phyloP scores from a whole-genome alignment of 1,140 invertebrate genomes.

The Pseudomyrmex concolor region DNA sequence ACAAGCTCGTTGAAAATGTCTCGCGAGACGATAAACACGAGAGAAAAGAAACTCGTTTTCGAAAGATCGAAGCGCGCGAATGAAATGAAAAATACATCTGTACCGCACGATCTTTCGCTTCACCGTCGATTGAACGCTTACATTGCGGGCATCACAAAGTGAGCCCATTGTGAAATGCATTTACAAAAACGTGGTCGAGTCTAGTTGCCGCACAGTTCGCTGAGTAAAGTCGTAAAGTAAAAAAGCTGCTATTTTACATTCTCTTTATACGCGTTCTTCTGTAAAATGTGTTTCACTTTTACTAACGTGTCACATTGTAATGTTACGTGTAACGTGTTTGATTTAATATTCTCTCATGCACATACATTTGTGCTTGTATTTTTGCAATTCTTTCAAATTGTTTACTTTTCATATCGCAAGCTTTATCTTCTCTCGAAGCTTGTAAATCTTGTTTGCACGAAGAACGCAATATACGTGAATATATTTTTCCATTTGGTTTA shows the following conservation, averaged over 20 bases:
- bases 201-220: neutral
- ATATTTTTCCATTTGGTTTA: slow-evolving; percentile 5
- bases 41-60: slow-evolving; percentile 36
- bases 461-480: neutral
- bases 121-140: slow-evolving; percentile 11
- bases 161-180: slow-evolving; percentile 6
- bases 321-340: too few species aligned
- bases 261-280: too few species aligned
- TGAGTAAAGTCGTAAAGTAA: neutral
- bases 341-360: too few species aligned
- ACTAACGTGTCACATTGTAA: neutral
- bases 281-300: too few species aligned
- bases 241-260: neutral
- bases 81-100: slow-evolving; percentile 34
- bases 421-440: neutral
- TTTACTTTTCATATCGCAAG: neutral
- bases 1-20: slow-evolving; percentile 27
- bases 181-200: neutral
- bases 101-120: slow-evolving; percentile 19
- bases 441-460: slow-evolving; percentile 37
- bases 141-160: slow-evolving; percentile 18
- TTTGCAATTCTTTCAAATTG: slow-evolving; percentile 6
- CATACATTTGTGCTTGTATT: neutral
- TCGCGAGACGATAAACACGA: slow-evolving; percentile 2
- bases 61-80: slow-evolving; percentile 35